phyloP scores from a whole-genome alignment of 2,888 invertebrate genomes.

The Adela reaumurella region DNA sequence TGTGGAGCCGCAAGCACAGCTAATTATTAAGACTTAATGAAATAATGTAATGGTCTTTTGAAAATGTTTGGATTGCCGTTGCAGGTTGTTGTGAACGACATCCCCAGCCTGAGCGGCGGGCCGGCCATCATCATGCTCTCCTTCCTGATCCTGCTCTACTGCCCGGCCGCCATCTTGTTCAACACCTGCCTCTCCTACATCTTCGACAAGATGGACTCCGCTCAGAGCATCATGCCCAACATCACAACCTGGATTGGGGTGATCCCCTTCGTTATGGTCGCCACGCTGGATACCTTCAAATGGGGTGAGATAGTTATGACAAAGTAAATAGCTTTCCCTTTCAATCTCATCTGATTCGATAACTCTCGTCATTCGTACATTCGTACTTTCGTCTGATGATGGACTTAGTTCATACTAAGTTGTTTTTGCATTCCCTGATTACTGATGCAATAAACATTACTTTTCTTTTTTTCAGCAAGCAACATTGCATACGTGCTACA shows the following conservation, averaged over 20 bases:
- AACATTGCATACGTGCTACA: slow-evolving; percentile 68
- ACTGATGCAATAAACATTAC: too few relatives aligned
- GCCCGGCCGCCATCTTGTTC: slow-evolving; percentile 72
- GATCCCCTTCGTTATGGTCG: slow-evolving; percentile 70
- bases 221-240: slow-evolving; percentile 75
- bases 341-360: too few relatives aligned
- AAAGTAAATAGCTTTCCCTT: background rate
- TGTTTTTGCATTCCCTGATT: background rate
- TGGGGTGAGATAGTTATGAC: slow-evolving; percentile 50
- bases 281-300: slow-evolving; percentile 67
- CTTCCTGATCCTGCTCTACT: slow-evolving; percentile 65
- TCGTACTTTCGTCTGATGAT: too few relatives aligned
- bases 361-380: too few relatives aligned
- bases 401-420: background rate
- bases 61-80: too few relatives aligned
- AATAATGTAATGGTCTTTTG: too few relatives aligned
- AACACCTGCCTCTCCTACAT: slow-evolving; percentile 75
- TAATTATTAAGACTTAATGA: too few relatives aligned
- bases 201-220: slow-evolving; percentile 80
- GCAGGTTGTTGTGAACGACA: slow-evolving; percentile 66
- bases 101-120: slow-evolving; percentile 65
- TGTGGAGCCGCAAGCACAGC: too few relatives aligned
- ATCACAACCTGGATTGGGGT: slow-evolving; percentile 71
- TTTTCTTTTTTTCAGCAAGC: too few relatives aligned
- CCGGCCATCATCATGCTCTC: slow-evolving; percentile 67